Evolutionary conservation across 2,888 invertebrate genomes (phyloP), one percentile per base, ranked within the genome.

Genomic region (Silvanus unidentatus): DNA sequence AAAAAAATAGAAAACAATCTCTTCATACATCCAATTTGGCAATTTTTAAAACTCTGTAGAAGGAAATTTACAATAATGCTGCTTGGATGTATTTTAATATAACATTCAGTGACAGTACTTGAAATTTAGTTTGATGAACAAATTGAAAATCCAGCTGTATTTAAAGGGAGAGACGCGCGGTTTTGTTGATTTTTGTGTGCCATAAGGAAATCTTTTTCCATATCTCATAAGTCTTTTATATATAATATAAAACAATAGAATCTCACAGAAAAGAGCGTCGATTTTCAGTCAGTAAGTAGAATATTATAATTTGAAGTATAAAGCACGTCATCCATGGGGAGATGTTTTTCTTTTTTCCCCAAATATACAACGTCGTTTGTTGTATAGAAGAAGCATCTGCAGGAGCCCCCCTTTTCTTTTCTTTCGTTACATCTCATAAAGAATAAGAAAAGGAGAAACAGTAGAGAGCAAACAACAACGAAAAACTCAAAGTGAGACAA

Each of bases 401-500:
- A 22, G 22, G 4, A 3, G 8, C 22, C 22, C 22, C 40, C 40
- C 27, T 43, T 32, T 37, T 28, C 37, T n/a, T n/a, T 16, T 40
- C 39, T 32, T 29, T 42, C 41, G 38, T 32, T n/a, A 22, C 22
- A 22, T 32, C 37, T 40, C 15, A 29, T 40, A 40, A 40, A 29
- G 30, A 40, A 30, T 14, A 30, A 30, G 16, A 12, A 30, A 22
- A 40, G 29, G 28, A 15, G 39, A 32, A 35, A 46, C 35, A 47
- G 42, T 54, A 50, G 51, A 48, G 49, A 50, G 50, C 48, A 58
- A 59, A 55, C 59, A 61, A 60, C 55, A 61, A 58, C 58, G 28
- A 12, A 27, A 43, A 46, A 57, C 55, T 58, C 60, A 62, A 60
- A 60, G 61, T 63, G 58, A 63, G 61, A 64, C 62, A 65, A 64